A percentile compares a stretch with the other conserved stretches of the same genome.
Conservation (phyloP, 2,113 vertebrate genomes). For the Colius striatus region DNA sequence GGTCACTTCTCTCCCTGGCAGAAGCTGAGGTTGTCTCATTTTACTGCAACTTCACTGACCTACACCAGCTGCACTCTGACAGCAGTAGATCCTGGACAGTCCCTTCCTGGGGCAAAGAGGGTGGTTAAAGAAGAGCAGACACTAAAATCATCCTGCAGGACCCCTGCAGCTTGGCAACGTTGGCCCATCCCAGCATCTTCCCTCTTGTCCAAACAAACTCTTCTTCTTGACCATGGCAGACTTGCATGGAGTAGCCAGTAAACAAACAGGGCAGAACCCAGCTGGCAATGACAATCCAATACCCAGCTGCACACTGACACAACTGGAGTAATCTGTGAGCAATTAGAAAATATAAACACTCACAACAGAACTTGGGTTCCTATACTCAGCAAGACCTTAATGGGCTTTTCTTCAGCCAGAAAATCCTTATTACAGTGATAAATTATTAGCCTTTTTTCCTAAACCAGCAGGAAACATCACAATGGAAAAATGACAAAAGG, state of each 20-base stretch:
- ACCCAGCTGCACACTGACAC: background rate
- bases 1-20: background rate
- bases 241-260: conserved; percentile 7
- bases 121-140: background rate
- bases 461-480: conserved; percentile 7
- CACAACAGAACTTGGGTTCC: conserved; percentile 25
- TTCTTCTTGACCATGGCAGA: background rate
- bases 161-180: background rate
- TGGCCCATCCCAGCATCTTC: background rate
- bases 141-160: background rate
- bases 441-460: conserved; percentile 34
- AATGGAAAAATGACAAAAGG: conserved; percentile 48
- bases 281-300: background rate
- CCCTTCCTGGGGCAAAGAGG: background rate
- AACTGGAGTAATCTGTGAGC: conserved; percentile 48
- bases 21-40: background rate
- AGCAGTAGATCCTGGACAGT: background rate
- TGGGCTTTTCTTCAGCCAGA: conserved; percentile 62
- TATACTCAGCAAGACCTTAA: conserved; percentile 61
- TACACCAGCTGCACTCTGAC: background rate
- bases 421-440: conserved; percentile 34
- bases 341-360: conserved; percentile 60
- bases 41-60: background rate
- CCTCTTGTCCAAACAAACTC: background rate
- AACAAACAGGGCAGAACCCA: conserved; percentile 19